phyloP scores from a whole-genome alignment of 2,888 invertebrate species.

The Endotricha flammealis region DNA sequence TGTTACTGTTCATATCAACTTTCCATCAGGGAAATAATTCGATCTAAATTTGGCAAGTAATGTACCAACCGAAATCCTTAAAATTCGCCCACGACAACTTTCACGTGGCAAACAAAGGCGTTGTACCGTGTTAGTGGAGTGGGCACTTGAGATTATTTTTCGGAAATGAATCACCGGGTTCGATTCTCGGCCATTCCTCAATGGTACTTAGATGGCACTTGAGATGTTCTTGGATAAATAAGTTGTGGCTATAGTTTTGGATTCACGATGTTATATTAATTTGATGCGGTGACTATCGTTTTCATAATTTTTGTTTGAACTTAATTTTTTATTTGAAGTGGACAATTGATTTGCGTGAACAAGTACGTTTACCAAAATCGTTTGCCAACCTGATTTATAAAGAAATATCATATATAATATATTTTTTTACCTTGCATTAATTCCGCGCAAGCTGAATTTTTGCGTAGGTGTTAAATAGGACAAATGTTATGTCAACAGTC shows the following conservation, averaged over 20 bases:
- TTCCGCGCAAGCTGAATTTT: no score
- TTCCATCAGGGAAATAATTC: no score
- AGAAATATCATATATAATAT: no score
- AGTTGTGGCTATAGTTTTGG: conserved; percentile 12
- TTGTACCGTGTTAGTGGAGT: conserved; percentile 21
- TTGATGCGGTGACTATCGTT: conserved; percentile 10
- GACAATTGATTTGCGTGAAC: background rate
- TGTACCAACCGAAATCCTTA: background rate
- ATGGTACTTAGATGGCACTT: conserved; percentile 32
- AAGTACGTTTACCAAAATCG: no score
- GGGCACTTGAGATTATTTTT: conserved; percentile 42
- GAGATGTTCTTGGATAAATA: conserved; percentile 28
- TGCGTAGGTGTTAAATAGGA: no score
- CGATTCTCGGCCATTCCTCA: conserved; percentile 26
- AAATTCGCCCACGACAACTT: conserved; percentile 7
- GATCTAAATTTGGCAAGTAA: no score
- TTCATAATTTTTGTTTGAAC: conserved; percentile 1
- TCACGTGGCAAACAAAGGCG: conserved; percentile 20
- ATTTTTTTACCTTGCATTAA: no score
- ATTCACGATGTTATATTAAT: conserved; percentile 6
- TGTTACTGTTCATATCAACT: no score
- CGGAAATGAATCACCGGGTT: conserved; percentile 46
- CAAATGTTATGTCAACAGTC: no score
- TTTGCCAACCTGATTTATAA: no score
- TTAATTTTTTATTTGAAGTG: conserved; percentile 1